Percentiles rank a stretch among this genome's conserved stretches.
Conservation (phyloP, 2,888 invertebrate species). For the Tenthredo scrophulariae region DNA sequence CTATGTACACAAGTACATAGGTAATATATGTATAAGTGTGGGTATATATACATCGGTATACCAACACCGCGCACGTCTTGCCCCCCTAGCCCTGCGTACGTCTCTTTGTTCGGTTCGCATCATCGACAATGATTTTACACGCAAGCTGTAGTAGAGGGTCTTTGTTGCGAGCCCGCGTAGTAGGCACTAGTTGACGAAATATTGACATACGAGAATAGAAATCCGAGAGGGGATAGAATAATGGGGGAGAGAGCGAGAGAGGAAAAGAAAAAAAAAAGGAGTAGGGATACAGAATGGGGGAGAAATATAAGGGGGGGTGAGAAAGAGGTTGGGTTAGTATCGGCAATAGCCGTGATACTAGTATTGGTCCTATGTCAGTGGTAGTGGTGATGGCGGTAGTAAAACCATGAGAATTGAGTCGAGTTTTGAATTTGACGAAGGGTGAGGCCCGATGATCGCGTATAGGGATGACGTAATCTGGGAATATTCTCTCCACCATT, state of each 20-base stretch:
- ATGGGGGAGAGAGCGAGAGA: conserved; percentile 55
- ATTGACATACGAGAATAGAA: conserved; percentile 77
- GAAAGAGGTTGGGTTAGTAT: conserved; percentile 53
- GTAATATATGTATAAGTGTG: background rate
- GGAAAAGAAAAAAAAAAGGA: conserved; percentile 58
- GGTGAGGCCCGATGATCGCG: background rate
- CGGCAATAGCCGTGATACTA: conserved; percentile 36
- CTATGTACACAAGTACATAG: background rate
- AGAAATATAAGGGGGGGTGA: conserved; percentile 54
- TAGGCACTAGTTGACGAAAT: conserved; percentile 75
- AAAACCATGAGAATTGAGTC: conserved; percentile 48
- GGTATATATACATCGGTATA: background rate
- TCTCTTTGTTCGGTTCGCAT: conserved; percentile 56
- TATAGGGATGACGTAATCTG: conserved; percentile 42
- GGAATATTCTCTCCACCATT: conserved; percentile 42
- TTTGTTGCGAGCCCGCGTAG: conserved; percentile 56
- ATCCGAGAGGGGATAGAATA: conserved; percentile 65
- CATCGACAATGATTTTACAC: conserved; percentile 62
- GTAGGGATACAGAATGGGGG: conserved; percentile 53
- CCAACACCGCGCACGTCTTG: conserved; percentile 51
- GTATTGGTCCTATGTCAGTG: conserved; percentile 11
- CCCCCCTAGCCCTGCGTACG: conserved; percentile 37
- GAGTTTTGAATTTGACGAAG: conserved; percentile 50
- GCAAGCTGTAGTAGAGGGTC: conserved; percentile 58
- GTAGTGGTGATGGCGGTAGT: conserved; percentile 22